Base-by-base conservation (phyloP, 1,140 invertebrate species). In the Pachyrhynchus sulphureomaculatus region DNA sequence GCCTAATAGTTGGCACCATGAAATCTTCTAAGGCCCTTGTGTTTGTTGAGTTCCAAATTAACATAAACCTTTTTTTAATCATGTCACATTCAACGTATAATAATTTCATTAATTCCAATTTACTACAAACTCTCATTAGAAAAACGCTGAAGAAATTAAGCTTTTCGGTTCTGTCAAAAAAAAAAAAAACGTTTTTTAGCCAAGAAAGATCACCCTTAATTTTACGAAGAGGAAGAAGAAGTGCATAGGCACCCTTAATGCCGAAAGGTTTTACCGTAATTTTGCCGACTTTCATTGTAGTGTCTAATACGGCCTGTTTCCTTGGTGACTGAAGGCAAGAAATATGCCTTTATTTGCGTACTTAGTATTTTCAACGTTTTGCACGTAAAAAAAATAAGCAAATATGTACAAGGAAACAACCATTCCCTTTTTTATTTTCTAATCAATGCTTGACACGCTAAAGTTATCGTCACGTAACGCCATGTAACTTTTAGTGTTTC, bases 391-490 rank as follows among this genome's bases (percentile, higher is more conserved):
- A 53, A n/a, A n/a, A n/a, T n/a, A n/a, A 15, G 41, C 23, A 53
- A 32, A 23, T 29, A 44, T 53, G 58, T 61, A 49, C 58, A 61
- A 53, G 58, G 56, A 52, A 61, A 53, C 53, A 61, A 49, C 45
- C 45, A 21, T 6, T 5, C 21, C n/a, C n/a, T n/a, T n/a, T n/a
- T n/a, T n/a, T n/a, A n/a, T n/a, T 52, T 61, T 61, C 34, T 52
- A 61, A 61, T 61, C 58, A 49, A 61, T 61, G 58, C 29, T 39
- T 15, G 53, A 53, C 58, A 61, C 47, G 49, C 58, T 61, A 61
- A 61, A 61, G n/a, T 52, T 61, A 47, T 53, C 48, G 41, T 32
- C 58, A 61, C 58, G 58, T 53, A 61, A 44, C 24, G 18, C 49
- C 10, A 20, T 12, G 26, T 4, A 29, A 49, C 49, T 36, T 42